Base-by-base conservation (phyloP, 2,888 invertebrate genomes). In the Apamea sordens region DNA sequence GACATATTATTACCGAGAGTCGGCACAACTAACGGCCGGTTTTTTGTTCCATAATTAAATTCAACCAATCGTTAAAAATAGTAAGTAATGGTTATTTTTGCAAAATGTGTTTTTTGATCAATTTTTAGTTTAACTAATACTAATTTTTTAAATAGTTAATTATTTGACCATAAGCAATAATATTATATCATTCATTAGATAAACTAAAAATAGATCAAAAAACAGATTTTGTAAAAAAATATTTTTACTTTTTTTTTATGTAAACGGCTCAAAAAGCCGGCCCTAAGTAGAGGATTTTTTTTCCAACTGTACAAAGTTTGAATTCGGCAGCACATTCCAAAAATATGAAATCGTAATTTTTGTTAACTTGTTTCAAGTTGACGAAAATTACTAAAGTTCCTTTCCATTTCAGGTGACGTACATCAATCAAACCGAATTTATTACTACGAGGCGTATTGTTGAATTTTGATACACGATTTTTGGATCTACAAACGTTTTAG, bases 261-360 rank as follows among this genome's bases (percentile, higher is more conserved):
- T n/a, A n/a, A n/a, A n/a, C 41, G 41, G 41, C 7, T 41, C 41
- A 41, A 41, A 7, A 41, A 41, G 7, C 41, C 7, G 41, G 41
- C 41, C 41, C 41, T 41, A 41, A 61, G 36, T 75, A 65, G 28
- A 63, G 5, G 28, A 56, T 71, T 68, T 77, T 21, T 77, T 65
- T 69, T 59, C 41, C 50, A 8, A 36, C 13, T 41, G 24, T 32
- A 72, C 63, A 32, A 47, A 73, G 36, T 68, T 41, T 74, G 67
- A 77, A 77, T 81, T 88, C 84, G 91, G 92, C 92, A 92, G 89
- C 92, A 92, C 92, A 91, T 92, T 93, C 92, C 90, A 77, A 89
- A 77, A 89, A 83, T 77, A 75, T 88, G 73, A 67, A 82, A 77
- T 77, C 65, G 84, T 80, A 77, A 77, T 86, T 86, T 80, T 80